Conservation (phyloP, 1,140 invertebrate species). For the Drosophila nasuta region DNA sequence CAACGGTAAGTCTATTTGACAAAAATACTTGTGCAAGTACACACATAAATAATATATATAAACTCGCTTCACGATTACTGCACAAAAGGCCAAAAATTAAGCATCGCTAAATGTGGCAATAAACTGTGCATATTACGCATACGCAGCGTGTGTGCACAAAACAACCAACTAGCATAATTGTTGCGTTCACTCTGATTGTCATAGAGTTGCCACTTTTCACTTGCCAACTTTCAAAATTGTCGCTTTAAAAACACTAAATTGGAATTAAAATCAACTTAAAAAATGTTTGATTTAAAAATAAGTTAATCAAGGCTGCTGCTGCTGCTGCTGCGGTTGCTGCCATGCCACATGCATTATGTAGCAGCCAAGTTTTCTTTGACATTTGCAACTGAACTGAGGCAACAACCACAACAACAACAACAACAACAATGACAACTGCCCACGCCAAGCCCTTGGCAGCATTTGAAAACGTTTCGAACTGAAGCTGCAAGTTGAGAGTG, state of each 20-base stretch:
- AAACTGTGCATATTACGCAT: conserved; percentile 4
- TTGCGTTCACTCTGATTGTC: background rate
- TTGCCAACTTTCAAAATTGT: too few species aligned
- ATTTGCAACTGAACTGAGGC: conserved; percentile 1
- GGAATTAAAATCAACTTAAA: background rate
- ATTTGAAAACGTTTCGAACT: conserved; percentile 33
- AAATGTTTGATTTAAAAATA: background rate
- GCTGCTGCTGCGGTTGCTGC: background rate
- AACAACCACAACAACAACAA: background rate
- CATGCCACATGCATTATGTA: conserved; percentile 19
- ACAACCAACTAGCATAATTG: background rate
- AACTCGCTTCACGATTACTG: conserved; percentile 22
- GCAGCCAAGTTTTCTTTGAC: conserved; percentile 19
- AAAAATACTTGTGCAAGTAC: conserved; percentile 25
- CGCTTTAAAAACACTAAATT: too few species aligned
- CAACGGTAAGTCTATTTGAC: conserved; percentile 43
- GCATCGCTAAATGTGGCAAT: conserved; percentile 9
- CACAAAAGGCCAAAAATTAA: conserved; percentile 14
- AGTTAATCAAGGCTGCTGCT: background rate
- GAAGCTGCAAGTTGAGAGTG: background rate
- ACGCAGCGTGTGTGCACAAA: background rate
- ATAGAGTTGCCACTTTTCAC: background rate
- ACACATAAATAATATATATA: conserved; percentile 33
- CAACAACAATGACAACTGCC: conserved; percentile 37
- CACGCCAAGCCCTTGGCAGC: conserved; percentile 68